These are phyloP conservation scores for Laspeyria flexula DNA, from an alignment of 2,888 invertebrate species.

Conservation along the genomic window DNA sequence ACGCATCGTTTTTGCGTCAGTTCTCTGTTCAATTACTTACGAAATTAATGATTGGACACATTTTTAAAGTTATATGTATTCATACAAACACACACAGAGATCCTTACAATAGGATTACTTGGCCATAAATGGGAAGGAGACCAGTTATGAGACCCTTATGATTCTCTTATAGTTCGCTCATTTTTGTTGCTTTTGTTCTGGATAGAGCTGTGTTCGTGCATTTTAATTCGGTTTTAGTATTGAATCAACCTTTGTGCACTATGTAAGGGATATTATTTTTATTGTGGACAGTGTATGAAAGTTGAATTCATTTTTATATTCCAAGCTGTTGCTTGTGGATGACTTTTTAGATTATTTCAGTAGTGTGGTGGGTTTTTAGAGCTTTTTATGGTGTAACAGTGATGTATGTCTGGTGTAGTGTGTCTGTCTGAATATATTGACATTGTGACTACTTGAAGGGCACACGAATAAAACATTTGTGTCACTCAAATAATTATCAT, in stretches of 20 bases:
- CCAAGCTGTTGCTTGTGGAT: not conserved
- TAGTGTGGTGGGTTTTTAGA: not conserved
- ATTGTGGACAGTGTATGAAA: conserved; percentile 16
- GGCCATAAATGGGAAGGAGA: conserved; percentile 76
- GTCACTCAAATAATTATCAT: no score
- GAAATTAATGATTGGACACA: conserved; percentile 85
- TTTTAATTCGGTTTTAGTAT: conserved; percentile 77
- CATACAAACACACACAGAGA: conserved; percentile 47
- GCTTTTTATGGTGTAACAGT: not conserved
- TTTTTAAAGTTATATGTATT: conserved; percentile 65
- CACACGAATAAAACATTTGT: no score
- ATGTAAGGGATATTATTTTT: conserved; percentile 29
- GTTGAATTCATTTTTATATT: conserved; percentile 22
- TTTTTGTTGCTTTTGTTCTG: conserved; percentile 81
- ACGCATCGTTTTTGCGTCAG: conserved; percentile 72
- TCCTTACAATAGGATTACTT: conserved; percentile 81
- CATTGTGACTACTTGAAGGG: no score
- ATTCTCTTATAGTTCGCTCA: conserved; percentile 69
- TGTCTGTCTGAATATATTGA: no score
- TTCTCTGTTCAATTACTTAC: conserved; percentile 80
- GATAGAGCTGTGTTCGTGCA: conserved; percentile 77
- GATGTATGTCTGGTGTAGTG: no score
- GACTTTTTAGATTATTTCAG: not conserved
- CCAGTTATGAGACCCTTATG: conserved; percentile 82
- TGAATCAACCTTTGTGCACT: conserved; percentile 16